Base-by-base conservation (phyloP, 2,797 vertebrate genomes). In the Labeo calbasu region DNA sequence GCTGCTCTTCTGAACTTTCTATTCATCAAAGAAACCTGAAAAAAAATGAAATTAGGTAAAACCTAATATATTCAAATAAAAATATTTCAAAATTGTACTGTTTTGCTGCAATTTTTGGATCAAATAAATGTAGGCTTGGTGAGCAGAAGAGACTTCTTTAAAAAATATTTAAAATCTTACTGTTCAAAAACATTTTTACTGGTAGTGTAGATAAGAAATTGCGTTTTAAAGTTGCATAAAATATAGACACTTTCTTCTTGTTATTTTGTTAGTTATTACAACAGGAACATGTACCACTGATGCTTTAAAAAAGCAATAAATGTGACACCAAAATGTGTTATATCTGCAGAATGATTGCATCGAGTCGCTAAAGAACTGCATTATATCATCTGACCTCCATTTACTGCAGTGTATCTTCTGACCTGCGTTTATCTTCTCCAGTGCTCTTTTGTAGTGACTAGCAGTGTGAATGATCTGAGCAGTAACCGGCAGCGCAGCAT, bases 391-490 rank as follows among this genome's bases (percentile, higher is more conserved):
- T 36, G 32, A 36, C 4, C 32, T 36, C 32, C 32, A 36, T 36
- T 36, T 36, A 36, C 23, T 72, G 23, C 9, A 5, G 25, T 32
- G 48, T 73, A 0, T 53, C 51, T 11, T 36, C 50, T 36, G 19
- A 61, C 75, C n/a, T 1, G 4, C 14, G 14, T 65, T 51, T 86
- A 23, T 85, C 61, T 66, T 3, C 78, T 83, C 66, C 91, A 97
- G 97, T 97, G 94, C 88, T 96, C 96, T 46, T 93, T 96, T 84
- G 70, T 96, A 11, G 93, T 97, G 86, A 89, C 93, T 81, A 93
- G 86, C 40, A 91, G 87, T 32, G 87, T 91, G 85, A 88, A 92
- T 77, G 46, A 46, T 14, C 91, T 98, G 81, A 96, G 94, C 89
- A 69, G 88, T 85, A 91, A 46, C 79, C 90, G 95, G 55, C 90